Conservation (phyloP, 1,140 invertebrate genomes). For the Dryas iulia region DNA sequence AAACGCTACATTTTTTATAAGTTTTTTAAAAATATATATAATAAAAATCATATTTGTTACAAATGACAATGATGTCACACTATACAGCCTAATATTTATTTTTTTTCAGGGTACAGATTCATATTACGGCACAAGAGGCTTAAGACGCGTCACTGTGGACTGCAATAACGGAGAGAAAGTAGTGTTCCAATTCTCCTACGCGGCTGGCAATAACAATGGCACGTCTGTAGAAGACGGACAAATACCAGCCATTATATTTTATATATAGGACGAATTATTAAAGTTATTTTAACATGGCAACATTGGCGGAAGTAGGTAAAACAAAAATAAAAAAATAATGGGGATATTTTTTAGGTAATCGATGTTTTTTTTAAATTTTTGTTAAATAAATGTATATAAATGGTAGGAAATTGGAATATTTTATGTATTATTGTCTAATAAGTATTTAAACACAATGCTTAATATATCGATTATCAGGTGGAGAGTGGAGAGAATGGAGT, state of each 20-base stretch:
- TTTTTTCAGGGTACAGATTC: constrained; percentile 90
- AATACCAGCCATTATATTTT: constrained; percentile 95
- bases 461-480: too few relatives aligned
- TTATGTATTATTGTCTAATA: too few relatives aligned
- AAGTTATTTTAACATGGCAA: not conserved
- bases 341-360: not conserved
- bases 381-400: not conserved
- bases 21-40: too few relatives aligned
- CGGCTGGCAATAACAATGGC: constrained; percentile 94
- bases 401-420: too few relatives aligned
- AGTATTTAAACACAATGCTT: too few relatives aligned
- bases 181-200: constrained; percentile 92
- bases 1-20: too few relatives aligned
- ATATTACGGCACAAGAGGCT: constrained; percentile 92
- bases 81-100: not conserved
- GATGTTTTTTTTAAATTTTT: constrained; percentile 1
- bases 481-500: too few relatives aligned
- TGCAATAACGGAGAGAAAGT: constrained; percentile 87
- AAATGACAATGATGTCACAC: not conserved
- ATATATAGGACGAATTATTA: constrained; percentile 70
- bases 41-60: too few relatives aligned
- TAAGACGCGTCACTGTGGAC: constrained; percentile 88
- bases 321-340: too few relatives aligned
- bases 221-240: constrained; percentile 95
- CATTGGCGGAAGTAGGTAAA: not conserved